Evolutionary conservation across 2,888 invertebrate species (phyloP), one percentile per base, ranked within the genome.

Genomic region (Zaprionus obscuricornis): DNA sequence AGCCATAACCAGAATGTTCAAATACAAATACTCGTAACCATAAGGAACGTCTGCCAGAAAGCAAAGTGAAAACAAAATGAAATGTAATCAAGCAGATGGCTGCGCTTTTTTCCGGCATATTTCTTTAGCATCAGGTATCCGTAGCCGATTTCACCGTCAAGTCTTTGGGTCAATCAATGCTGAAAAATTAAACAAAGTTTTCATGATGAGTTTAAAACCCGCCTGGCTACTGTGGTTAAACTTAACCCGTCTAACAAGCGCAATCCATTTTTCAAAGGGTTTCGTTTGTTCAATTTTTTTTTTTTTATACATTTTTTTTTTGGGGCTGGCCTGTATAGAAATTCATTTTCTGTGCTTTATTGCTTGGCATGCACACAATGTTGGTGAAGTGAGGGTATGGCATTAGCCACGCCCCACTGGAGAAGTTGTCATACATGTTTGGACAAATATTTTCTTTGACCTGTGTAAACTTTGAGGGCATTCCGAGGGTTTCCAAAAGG

Each of bases 61-160:
- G 16, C 36, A 37, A 55, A 42, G 50, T 57, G 22, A 47, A 63
- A 17, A 5, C 16, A 31, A 36, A 69, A 60, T 58, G 39, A 72
- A 77, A 66, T 72, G 64, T 72, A 82, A 77, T 82, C 82, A 82
- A 77, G 75, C 75, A 77, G 82, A 82, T 77, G 78, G 75, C 27
- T 57, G 47, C 60, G 34, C 33, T 58, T 66, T 64, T 16, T 60
- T 55, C 22, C 14, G 4, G 27, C 45, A 42, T 36, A 24, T 34
- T 22, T 52, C n/a, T 26, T 49, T 18, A 34, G 33, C 2, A 16
- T 10, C 13, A 22, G 24, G 26, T 24, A n/a, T n/a, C 26, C 13
- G 37, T 49, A 66, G 26, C 17, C 14, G 27, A 26, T 66, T 40
- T 27, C 13, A n/a, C n/a, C n/a, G 26, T 33, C 40, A 57, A 59